Conservation (phyloP, 1,140 invertebrate genomes). For the Listronotus oregonensis region DNA sequence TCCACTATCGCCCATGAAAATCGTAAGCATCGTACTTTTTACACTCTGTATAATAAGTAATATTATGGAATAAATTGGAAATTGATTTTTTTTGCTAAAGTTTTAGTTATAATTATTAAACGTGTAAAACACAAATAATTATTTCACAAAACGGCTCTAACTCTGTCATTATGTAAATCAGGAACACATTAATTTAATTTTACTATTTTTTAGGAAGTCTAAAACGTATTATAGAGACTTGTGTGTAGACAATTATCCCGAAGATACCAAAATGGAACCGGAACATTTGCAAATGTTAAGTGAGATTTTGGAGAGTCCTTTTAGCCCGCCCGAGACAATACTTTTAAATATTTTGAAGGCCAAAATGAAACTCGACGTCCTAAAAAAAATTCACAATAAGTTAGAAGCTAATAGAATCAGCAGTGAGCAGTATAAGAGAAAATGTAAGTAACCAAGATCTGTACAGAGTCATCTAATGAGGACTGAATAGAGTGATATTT, state of each 20-base stretch:
- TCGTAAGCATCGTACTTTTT: too few species aligned
- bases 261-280: constrained; percentile 10
- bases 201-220: constrained; percentile 18
- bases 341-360: constrained; percentile 27
- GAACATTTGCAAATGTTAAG: constrained; percentile 27
- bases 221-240: constrained; percentile 26
- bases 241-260: constrained; percentile 23
- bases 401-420: background rate
- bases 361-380: constrained; percentile 28
- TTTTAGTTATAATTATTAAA: too few species aligned
- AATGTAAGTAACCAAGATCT: constrained; percentile 16
- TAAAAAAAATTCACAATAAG: constrained; percentile 22
- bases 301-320: constrained; percentile 33
- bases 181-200: background rate
- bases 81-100: too few species aligned
- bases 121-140: too few species aligned
- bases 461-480: too few species aligned
- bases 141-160: too few species aligned
- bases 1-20: too few species aligned
- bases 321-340: constrained; percentile 33
- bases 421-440: background rate
- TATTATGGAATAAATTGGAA: too few species aligned
- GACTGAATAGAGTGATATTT: too few species aligned
- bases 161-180: too few species aligned
- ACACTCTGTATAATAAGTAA: too few species aligned